Evolutionary conservation across 2,797 vertebrate species (phyloP).

Genomic region (Mareca strepera): DNA sequence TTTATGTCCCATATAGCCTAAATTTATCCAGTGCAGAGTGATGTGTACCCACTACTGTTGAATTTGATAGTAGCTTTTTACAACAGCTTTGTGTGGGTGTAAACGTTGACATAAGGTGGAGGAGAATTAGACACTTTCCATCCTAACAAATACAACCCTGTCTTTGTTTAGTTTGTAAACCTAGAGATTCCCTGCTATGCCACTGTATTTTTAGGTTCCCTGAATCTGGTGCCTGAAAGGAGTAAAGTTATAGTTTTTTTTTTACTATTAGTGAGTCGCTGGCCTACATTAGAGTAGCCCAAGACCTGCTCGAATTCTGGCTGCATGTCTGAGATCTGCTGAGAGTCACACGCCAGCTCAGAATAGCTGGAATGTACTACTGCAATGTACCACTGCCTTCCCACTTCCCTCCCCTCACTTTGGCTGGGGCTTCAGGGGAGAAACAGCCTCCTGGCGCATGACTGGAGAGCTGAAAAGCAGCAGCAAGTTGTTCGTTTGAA

Average conservation of each 20-base stretch:
- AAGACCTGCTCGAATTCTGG: slow-evolving; percentile 32
- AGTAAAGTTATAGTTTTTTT: neutral
- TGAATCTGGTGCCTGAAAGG: neutral
- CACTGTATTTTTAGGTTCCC: neutral
- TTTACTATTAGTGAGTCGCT: neutral
- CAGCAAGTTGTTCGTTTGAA: neutral
- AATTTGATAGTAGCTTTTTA: neutral
- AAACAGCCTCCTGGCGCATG: neutral
- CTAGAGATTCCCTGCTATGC: neutral
- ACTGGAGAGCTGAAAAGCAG: neutral
- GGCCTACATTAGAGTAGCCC: neutral
- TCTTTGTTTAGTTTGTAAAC: neutral
- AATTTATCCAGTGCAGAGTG: slow-evolving; percentile 10
- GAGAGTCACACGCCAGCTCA: slow-evolving; percentile 53
- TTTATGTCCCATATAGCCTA: slow-evolving; percentile 10
- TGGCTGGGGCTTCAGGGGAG: neutral
- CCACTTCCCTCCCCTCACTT: neutral
- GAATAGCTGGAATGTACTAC: slow-evolving; percentile 58
- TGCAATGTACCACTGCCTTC: slow-evolving; percentile 20
- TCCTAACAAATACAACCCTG: neutral
- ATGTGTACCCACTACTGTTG: neutral
- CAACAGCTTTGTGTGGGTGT: slow-evolving; percentile 29
- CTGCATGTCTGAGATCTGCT: slow-evolving; percentile 26
- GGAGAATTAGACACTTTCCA: neutral
- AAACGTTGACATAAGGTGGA: neutral